phyloP scores from a whole-genome alignment of 2,797 vertebrate genomes.

The Toxotes lorentzi region DNA sequence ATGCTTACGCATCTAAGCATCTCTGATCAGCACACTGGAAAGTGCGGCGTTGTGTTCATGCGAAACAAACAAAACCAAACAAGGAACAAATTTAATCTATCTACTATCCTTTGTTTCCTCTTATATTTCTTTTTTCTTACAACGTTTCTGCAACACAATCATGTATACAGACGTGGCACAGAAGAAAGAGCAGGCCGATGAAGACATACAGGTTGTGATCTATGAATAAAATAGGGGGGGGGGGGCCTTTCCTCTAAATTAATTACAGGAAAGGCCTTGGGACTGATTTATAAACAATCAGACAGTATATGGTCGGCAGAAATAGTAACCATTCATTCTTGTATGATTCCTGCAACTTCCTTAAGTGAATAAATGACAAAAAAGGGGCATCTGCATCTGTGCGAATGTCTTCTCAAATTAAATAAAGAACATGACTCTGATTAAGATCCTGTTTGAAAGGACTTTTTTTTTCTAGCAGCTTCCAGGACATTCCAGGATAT shows the following conservation, averaged over 20 bases:
- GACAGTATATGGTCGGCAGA: conserved; percentile 17
- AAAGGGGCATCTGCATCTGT: conserved; percentile 68
- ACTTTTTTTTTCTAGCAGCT: conserved; percentile 67
- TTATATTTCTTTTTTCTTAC: no score
- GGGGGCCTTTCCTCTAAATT: neutral
- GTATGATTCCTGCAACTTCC: conserved; percentile 51
- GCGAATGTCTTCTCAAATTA: conserved; percentile 78
- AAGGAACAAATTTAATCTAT: neutral
- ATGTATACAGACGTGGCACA: neutral
- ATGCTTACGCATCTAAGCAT: neutral
- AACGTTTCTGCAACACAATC: neutral
- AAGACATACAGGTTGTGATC: neutral
- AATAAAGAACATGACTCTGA: conserved; percentile 87
- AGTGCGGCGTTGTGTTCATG: neutral
- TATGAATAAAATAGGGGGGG: neutral
- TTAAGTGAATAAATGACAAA: conserved; percentile 72
- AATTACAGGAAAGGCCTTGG: conserved; percentile 23
- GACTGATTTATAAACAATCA: conserved; percentile 20
- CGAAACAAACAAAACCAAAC: neutral
- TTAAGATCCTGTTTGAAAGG: conserved; percentile 82
- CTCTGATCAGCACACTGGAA: neutral
- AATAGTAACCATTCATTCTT: conserved; percentile 66
- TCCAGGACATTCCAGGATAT: conserved; percentile 85
- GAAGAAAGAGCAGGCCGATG: neutral
- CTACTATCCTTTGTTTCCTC: neutral